A percentile compares a stretch with the other conserved stretches of the same genome.
These are phyloP conservation scores for Platorchestia sp. DNA, from an alignment of 1,140 invertebrate genomes.

Conservation along the genomic window DNA sequence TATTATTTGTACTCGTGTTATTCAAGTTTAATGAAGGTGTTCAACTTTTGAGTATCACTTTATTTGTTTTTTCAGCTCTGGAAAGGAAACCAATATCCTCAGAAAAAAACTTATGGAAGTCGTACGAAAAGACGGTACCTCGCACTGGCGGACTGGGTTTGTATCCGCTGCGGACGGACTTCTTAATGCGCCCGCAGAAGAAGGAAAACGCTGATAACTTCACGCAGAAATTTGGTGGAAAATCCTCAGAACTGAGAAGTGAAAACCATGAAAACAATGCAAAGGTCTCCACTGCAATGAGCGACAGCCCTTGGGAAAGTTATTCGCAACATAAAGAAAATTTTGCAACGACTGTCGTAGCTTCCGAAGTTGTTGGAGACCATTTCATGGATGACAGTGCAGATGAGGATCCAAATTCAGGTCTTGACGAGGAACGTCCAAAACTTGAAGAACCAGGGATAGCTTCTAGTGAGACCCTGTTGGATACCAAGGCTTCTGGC, in stretches of 20 bases:
- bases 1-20: neutral
- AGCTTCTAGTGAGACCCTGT: neutral
- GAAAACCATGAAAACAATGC: neutral
- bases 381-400: neutral
- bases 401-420: neutral
- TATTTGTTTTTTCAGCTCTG: neutral
- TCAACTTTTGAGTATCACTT: neutral
- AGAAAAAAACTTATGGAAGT: constrained; percentile 9
- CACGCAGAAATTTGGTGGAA: neutral
- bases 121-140: constrained; percentile 5
- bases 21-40: neutral
- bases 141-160: neutral
- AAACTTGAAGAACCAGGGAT: neutral
- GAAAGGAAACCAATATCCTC: neutral
- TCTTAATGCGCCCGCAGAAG: neutral
- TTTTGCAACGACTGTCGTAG: neutral
- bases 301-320: neutral
- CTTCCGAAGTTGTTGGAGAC: neutral
- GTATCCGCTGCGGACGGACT: neutral
- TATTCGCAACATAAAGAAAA: neutral
- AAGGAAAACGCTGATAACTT: neutral
- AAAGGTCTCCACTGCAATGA: neutral
- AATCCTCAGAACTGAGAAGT: neutral
- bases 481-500: too few relatives aligned
- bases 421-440: neutral